Base-by-base conservation (phyloP, 2,113 vertebrate species). In the Austrofundulus limnaeus region DNA sequence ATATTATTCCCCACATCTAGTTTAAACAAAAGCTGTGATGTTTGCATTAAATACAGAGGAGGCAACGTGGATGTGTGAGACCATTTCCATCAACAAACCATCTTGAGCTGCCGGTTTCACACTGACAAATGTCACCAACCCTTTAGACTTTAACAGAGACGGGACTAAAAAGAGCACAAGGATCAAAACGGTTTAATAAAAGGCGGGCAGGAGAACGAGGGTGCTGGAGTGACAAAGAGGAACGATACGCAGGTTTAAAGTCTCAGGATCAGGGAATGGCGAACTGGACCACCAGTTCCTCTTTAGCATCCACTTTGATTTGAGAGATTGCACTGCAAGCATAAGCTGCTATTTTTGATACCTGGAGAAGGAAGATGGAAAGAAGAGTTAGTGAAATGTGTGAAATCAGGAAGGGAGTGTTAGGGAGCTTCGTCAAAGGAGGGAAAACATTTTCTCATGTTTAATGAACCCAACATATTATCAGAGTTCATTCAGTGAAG, bases 251-350 rank as follows among this genome's bases (percentile, higher is more conserved):
- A 17, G 63, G 51, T 21, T 20, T 58, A 66, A 62, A 45, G n/a
- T 46, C 0, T 23, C 16, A 70, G 46, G 73, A 72, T 96, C 94
- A 98, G 2, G 95, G 96, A 84, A 98, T 96, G 74, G 95, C 94
- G 89, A 98, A 97, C 91, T 98, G 95, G 84, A 98, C 96, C 83
- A 98, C 95, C 77, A 98, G 91, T 67, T 98, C 96, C 87, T 98
- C 95, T 92, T 97, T 98, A 70, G 95, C 94, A 6, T 98, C 94
- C 76, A 98, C 95, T 66, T 94, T 95, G 88, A 98, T 97, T 91
- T 98, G 96, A 75, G 96, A 98, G 87, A 98, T 96, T 62, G 96
- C 95, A 84, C 96, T 98, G 92, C 93, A 96, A 86, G 96, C 95
- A 0, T 97, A 97, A 17, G 95, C 96, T 50, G 96, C 95, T 88